Percentiles rank a stretch among this genome's conserved stretches.
phyloP scores from a whole-genome alignment of 1,140 invertebrate species.

The Babylonia areolata region DNA sequence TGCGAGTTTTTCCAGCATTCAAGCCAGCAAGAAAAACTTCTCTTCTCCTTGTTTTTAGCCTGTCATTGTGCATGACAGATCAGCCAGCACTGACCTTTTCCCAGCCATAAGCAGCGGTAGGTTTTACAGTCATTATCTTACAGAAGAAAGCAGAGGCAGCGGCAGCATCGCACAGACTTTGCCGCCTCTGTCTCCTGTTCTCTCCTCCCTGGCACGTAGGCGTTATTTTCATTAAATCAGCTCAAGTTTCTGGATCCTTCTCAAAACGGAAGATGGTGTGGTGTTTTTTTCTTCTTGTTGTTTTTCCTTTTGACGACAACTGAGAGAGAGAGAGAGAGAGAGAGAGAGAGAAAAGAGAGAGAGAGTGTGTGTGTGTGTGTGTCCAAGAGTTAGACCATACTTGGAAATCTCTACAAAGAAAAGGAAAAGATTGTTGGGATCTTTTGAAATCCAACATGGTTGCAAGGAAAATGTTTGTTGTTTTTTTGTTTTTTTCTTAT shows the following conservation, averaged over 20 bases:
- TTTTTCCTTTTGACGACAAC: not conserved
- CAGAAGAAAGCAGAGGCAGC: not conserved
- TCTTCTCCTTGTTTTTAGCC: not conserved
- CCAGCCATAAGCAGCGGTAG: not conserved
- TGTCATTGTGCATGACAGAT: not conserved
- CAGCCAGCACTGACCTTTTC: not conserved
- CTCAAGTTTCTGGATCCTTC: not conserved
- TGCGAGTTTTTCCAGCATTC: too few relatives aligned
- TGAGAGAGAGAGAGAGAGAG: not conserved
- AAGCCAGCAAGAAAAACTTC: not conserved
- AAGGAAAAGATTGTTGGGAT: too few relatives aligned
- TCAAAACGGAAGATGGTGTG: not conserved
- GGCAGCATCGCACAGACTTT: not conserved
- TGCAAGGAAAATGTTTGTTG: too few relatives aligned
- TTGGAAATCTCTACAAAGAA: too few relatives aligned
- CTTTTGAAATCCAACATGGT: too few relatives aligned
- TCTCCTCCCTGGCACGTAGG: not conserved
- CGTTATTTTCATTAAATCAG: not conserved
- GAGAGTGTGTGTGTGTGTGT: not conserved
- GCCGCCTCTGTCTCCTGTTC: not conserved
- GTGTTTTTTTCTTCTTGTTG: not conserved
- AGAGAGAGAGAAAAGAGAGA: not conserved
- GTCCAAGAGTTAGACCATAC: too few relatives aligned
- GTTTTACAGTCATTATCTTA: not conserved
- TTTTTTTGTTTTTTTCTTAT: too few relatives aligned